phyloP scores from a whole-genome alignment of 2,888 invertebrate genomes.

The Priocnemis perturbator region DNA sequence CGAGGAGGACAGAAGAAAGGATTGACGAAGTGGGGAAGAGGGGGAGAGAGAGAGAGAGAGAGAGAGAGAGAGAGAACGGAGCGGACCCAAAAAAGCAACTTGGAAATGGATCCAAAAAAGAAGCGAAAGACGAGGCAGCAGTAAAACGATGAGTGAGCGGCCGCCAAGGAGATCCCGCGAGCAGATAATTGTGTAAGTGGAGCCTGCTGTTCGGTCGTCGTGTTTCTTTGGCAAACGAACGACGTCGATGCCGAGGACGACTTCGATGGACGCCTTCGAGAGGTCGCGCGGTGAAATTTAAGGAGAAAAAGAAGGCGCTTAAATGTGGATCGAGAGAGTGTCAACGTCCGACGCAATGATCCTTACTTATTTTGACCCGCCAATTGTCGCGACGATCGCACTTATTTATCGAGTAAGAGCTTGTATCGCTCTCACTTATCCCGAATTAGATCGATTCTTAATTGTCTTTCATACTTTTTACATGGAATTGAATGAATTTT shows the following conservation, averaged over 20 bases:
- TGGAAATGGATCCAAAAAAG: slow-evolving; percentile 38
- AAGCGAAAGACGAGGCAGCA: slow-evolving; percentile 55
- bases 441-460: no score
- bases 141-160: slow-evolving; percentile 66
- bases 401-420: no score
- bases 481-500: no score
- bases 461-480: no score
- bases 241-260: slow-evolving; percentile 27
- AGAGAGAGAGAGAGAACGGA: slow-evolving; percentile 24
- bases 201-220: slow-evolving; percentile 40
- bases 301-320: no score
- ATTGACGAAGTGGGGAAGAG: slow-evolving; percentile 21
- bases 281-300: slow-evolving; percentile 20
- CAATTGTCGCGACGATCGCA: not conserved
- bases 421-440: no score
- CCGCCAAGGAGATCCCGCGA: slow-evolving; percentile 64
- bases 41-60: slow-evolving; percentile 39
- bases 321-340: not conserved
- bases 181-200: slow-evolving; percentile 70
- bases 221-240: slow-evolving; percentile 30
- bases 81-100: slow-evolving; percentile 32
- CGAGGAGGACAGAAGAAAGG: slow-evolving; percentile 14
- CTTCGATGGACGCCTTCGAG: slow-evolving; percentile 35
- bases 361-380: not conserved
- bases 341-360: not conserved